phyloP scores from a whole-genome alignment of 64 coral and sea anemone genomes.

The Pocillopora damicornis region DNA sequence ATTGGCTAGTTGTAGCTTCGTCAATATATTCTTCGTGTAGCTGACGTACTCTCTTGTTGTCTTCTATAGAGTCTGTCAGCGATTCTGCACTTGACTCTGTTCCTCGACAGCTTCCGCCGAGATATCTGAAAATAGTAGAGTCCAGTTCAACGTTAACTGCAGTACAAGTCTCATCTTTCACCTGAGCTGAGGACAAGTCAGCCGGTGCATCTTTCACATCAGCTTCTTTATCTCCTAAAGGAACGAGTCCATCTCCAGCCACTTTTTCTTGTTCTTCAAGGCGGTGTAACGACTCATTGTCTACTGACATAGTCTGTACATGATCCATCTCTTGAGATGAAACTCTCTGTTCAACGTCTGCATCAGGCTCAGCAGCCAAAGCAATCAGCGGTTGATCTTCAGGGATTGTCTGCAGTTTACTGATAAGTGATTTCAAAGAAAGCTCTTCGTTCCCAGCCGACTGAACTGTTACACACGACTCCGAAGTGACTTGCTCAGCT shows the following conservation, averaged over 20 bases:
- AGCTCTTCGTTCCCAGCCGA: not conserved
- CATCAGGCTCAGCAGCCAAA: not conserved
- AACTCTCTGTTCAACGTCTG: not conserved
- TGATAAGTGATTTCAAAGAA: constrained; percentile 12
- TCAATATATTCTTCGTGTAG: not conserved
- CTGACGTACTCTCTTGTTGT: not conserved
- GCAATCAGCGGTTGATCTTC: constrained; percentile 40
- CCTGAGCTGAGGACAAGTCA: not conserved
- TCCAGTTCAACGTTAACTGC: not conserved
- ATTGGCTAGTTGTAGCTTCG: not conserved
- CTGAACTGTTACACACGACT: not conserved
- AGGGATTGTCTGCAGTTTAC: constrained; percentile 43
- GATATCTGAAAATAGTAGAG: not conserved
- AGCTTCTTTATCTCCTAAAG: not conserved
- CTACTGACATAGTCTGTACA: not conserved
- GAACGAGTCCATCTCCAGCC: not conserved
- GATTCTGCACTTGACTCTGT: not conserved
- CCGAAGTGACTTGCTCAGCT: constrained; percentile 7
- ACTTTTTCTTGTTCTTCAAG: not conserved
- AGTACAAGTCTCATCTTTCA: not conserved
- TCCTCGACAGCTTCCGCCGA: not conserved
- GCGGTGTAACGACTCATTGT: not conserved
- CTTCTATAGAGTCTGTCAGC: not conserved
- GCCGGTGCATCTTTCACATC: not conserved
- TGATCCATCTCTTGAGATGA: not conserved